phyloP scores from a whole-genome alignment of 2,113 vertebrate genomes.

The Daboia siamensis region DNA sequence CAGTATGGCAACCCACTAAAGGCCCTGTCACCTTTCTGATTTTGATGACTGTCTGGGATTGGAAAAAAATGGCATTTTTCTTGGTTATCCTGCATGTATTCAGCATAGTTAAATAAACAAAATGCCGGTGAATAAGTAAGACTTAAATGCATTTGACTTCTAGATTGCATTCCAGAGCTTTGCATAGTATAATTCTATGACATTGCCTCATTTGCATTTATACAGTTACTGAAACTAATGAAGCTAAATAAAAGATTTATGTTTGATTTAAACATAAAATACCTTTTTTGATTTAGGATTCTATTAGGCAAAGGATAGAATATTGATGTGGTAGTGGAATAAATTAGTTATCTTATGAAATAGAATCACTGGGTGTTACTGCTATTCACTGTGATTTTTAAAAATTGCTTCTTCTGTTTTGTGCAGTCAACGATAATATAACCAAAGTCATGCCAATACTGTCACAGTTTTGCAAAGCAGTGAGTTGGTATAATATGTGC shows the following conservation, averaged over 20 bases:
- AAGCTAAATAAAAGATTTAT: neutral
- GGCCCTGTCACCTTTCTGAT: neutral
- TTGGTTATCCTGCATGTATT: neutral
- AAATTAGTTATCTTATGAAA: neutral
- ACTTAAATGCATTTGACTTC: neutral
- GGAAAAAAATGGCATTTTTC: neutral
- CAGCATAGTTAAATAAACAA: neutral
- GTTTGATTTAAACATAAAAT: neutral
- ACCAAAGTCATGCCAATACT: neutral
- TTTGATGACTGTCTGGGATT: neutral
- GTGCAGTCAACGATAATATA: neutral
- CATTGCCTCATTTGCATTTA: neutral
- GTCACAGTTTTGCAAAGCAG: conserved; percentile 4
- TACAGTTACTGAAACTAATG: neutral
- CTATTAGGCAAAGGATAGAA: neutral
- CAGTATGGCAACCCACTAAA: neutral
- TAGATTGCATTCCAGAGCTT: neutral
- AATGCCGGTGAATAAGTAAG: neutral
- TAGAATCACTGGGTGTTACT: neutral
- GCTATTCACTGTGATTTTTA: neutral
- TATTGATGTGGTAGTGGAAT: neutral
- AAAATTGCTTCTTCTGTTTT: conserved; percentile 14
- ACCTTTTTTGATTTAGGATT: neutral
- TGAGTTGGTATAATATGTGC: conserved; percentile 12
- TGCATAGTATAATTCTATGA: neutral